Percentiles rank a stretch among this genome's conserved stretches.
These are phyloP conservation scores for Agonopterix heracliana DNA, from an alignment of 2,888 invertebrate genomes.

Conservation along the genomic window DNA sequence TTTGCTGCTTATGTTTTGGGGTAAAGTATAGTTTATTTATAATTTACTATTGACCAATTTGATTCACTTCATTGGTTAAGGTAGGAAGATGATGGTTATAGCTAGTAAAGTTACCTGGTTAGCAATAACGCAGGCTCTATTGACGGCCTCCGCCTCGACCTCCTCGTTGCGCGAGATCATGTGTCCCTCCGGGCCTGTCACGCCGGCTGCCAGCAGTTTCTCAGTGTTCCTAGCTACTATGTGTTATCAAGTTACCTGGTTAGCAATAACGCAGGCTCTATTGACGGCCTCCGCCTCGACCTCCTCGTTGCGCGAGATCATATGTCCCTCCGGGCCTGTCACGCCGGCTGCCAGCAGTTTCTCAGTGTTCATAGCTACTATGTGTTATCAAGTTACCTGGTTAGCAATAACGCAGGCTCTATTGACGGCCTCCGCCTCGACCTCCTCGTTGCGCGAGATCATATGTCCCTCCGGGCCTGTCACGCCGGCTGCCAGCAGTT, in stretches of 20 bases:
- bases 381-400: no score
- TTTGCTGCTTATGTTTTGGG: no score
- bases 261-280: slow-evolving; percentile 95
- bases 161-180: slow-evolving; percentile 95
- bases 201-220: slow-evolving; percentile 89
- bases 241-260: slow-evolving; percentile 92
- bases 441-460: slow-evolving; percentile 95
- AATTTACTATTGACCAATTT: no score
- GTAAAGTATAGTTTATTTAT: no score
- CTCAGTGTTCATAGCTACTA: slow-evolving; percentile 93
- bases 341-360: slow-evolving; percentile 91
- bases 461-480: slow-evolving; percentile 97
- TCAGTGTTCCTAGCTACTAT: slow-evolving; percentile 94
- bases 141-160: slow-evolving; percentile 97
- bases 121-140: no score
- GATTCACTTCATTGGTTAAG: no score
- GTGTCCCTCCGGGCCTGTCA: slow-evolving; percentile 97
- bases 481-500: slow-evolving; percentile 89
- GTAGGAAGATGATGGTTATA: no score
- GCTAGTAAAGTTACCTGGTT: slow-evolving; percentile 87
- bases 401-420: slow-evolving; percentile 95
- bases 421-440: no score
- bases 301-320: slow-evolving; percentile 95
- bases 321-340: slow-evolving; percentile 96
- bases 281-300: no score